A percentile compares a stretch with the other conserved stretches of the same genome.
Evolutionary conservation across 2,113 vertebrate genomes (phyloP).

Genomic region (Leptobrachium ailaonicum): DNA sequence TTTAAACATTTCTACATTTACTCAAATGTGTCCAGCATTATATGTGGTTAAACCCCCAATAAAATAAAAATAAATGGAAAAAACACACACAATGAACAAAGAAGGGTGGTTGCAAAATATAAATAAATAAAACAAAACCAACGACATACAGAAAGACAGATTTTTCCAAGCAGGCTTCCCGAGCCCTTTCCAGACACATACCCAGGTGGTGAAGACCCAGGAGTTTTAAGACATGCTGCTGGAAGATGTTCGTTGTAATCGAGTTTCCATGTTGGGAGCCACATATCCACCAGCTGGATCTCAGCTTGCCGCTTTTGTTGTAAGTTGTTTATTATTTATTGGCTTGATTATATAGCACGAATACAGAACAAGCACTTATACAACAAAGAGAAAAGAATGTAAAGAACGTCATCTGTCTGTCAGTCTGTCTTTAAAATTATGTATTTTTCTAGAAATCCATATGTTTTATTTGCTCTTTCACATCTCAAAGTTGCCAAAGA

Average conservation of each 20-base stretch:
- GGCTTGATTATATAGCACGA: slow-evolving; percentile 12
- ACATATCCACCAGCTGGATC: slow-evolving; percentile 17
- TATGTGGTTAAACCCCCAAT: neutral
- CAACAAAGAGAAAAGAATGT: neutral
- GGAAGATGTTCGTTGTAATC: slow-evolving; percentile 31
- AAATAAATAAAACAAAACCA: slow-evolving; percentile 2
- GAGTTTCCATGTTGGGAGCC: slow-evolving; percentile 43
- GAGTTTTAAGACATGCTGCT: slow-evolving; percentile 10
- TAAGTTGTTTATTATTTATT: slow-evolving; percentile 42
- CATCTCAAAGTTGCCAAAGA: too few species aligned
- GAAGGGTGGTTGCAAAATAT: neutral
- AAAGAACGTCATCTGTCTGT: neutral
- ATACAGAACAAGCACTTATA: neutral
- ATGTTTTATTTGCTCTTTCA: too few species aligned
- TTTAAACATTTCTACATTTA: too few species aligned
- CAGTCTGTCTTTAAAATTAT: too few species aligned
- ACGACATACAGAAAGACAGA: neutral
- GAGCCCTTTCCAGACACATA: neutral
- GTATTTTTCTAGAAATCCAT: too few species aligned
- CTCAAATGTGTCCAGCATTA: too few species aligned
- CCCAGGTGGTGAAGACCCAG: slow-evolving; percentile 3
- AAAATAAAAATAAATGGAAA: neutral
- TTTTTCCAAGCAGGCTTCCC: neutral
- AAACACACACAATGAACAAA: neutral
- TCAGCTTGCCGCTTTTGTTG: slow-evolving; percentile 24